Base-by-base conservation (phyloP, 2,797 vertebrate genomes). In the Trematomus bernacchii region DNA sequence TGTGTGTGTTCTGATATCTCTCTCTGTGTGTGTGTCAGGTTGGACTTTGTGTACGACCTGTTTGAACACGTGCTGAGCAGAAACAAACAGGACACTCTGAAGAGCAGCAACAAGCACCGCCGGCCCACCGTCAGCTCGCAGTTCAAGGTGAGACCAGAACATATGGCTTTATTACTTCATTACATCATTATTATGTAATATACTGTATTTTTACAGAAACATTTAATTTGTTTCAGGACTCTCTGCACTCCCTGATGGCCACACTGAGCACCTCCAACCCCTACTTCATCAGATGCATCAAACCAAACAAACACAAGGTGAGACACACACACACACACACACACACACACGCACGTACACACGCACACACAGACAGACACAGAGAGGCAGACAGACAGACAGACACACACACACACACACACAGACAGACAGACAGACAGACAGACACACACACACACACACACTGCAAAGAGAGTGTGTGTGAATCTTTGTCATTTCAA, bases 31-130 rank as follows among this genome's bases (percentile, higher is more conserved):
- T 3, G 3, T 0, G 1, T 21, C 93, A 99, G 98, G 79, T 88
- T 97, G 71, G 98, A 99, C 95, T 99, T 99, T 83, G 97, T 99
- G 87, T 99, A 99, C 66, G 98, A 99, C 80, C 95, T 99, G 19
- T 99, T 99, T 84, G 98, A 99, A 70, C 96, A 97, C 0, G 95
- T 98, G 44, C 92, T 95, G 83, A 96, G 96, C 87, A 95, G 96
- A 52, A 97, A 95, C 89, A 96, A 95, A 62, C 96, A 98, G 90
- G 98, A 99, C 85, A 97, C 97, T 4, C 93, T 98, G 83, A 98
- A 96, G 93, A 95, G 91, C 78, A 96, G 96, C 87, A 96, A 92
- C 89, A 99, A 98, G 84, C 97, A 97, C 90, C 86, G 96, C 50
- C 94, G 96, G 76, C 97, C 97, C 53, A 98, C 98, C 0, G 98